Evolutionary conservation across 2,113 vertebrate species (phyloP).

Genomic region (Daboia siamensis): DNA sequence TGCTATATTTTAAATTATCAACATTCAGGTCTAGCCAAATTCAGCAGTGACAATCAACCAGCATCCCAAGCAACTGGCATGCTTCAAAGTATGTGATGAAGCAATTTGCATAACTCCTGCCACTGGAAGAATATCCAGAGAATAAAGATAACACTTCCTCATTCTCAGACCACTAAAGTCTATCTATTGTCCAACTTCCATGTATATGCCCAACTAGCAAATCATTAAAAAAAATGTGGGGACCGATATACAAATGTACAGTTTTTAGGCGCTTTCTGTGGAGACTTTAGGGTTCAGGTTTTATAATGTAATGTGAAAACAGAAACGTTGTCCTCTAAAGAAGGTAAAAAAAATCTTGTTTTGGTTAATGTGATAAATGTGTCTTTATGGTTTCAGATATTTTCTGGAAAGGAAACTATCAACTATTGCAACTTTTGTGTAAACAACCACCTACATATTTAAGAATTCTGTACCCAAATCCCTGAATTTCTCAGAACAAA

Average conservation of each 20-base stretch:
- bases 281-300: neutral
- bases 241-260: neutral
- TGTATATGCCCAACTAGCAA: neutral
- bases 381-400: neutral
- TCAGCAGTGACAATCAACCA: neutral
- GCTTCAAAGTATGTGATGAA: neutral
- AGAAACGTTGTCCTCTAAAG: neutral
- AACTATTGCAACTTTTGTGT: neutral
- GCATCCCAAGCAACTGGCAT: neutral
- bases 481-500: neutral
- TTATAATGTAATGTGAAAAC: neutral
- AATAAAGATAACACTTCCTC: neutral
- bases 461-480: neutral
- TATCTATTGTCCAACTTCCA: neutral
- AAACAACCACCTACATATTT: neutral
- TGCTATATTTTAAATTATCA: neutral
- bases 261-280: neutral
- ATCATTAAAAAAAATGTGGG: neutral
- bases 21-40: neutral
- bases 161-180: neutral
- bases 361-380: neutral
- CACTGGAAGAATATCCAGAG: neutral
- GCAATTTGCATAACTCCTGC: neutral
- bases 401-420: neutral
- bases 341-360: neutral